phyloP scores from a whole-genome alignment of 2,888 invertebrate genomes.

The Metopia argyrocephala region DNA sequence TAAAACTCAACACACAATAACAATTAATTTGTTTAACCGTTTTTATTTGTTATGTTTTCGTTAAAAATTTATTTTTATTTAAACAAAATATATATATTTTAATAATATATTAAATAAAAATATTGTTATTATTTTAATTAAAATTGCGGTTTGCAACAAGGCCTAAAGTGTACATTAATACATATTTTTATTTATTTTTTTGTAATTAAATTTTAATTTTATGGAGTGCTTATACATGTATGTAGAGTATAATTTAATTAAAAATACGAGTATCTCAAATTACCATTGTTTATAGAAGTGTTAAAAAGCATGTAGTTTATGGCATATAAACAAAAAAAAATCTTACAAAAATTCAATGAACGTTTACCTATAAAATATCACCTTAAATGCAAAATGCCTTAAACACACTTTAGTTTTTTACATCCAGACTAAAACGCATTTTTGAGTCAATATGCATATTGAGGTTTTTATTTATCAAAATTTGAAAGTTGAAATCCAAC shows the following conservation, averaged over 20 bases:
- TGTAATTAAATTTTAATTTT: slow-evolving; percentile 18
- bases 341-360: no score
- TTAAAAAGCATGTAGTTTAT: no score
- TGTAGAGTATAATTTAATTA: slow-evolving; percentile 34
- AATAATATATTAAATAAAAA: slow-evolving; percentile 54
- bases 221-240: slow-evolving; percentile 10
- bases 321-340: background rate
- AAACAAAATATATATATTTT: background rate
- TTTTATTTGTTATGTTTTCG: background rate
- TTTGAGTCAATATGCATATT: no score
- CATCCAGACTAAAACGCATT: no score
- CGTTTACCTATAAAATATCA: no score
- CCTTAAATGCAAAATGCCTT: no score
- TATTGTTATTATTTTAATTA: slow-evolving; percentile 64
- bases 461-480: no score
- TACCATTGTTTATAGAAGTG: background rate
- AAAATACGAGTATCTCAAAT: background rate
- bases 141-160: slow-evolving; percentile 55
- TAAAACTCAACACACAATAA: no score
- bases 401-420: no score
- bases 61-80: background rate
- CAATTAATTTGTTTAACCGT: no score
- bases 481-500: no score
- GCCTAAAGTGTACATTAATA: background rate
- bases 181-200: background rate